Evolutionary conservation across 2,888 invertebrate species (phyloP).

Genomic region (Lissocephala sabroskyi): DNA sequence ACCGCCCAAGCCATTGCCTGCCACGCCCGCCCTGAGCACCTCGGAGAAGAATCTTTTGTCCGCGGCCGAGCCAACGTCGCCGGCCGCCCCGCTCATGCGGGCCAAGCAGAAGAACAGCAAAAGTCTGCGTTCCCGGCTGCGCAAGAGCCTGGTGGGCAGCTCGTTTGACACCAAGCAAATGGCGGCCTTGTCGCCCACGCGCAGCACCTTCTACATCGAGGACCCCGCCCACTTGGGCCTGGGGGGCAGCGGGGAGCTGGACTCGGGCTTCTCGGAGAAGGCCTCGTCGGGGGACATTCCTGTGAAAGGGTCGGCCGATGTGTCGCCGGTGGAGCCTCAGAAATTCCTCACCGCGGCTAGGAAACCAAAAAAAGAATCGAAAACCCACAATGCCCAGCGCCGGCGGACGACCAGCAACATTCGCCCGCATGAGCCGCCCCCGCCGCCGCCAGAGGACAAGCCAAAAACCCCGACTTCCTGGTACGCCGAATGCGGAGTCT

Average conservation of each 20-base stretch:
- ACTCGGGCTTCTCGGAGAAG: conserved; percentile 76
- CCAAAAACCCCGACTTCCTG: conserved; percentile 74
- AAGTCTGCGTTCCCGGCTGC: conserved; percentile 77
- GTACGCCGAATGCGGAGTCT: conserved; percentile 80
- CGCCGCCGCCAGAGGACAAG: conserved; percentile 68
- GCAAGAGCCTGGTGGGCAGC: conserved; percentile 74
- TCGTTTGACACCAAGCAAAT: conserved; percentile 61
- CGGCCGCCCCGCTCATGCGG: conserved; percentile 25
- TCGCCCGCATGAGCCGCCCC: conserved; percentile 72
- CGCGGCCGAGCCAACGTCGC: conserved; percentile 30
- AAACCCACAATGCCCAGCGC: conserved; percentile 43
- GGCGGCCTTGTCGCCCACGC: conserved; percentile 75
- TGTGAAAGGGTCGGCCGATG: conserved; percentile 12
- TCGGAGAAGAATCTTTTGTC: conserved; percentile 71
- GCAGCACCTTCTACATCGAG: conserved; percentile 82
- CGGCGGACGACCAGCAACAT: conserved; percentile 68
- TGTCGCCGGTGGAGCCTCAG: conserved; percentile 40
- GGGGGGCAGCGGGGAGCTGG: conserved; percentile 78
- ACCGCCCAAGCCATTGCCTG: conserved; percentile 22
- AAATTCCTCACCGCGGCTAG: conserved; percentile 58
- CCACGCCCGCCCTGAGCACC: conserved; percentile 45
- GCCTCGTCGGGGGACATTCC: conserved; percentile 49
- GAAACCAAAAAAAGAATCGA: conserved; percentile 69
- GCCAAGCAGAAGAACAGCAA: conserved; percentile 65
- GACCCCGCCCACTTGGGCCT: conserved; percentile 75